phyloP scores from a whole-genome alignment of 2,888 invertebrate genomes.

The Allophyes oxyacanthae region DNA sequence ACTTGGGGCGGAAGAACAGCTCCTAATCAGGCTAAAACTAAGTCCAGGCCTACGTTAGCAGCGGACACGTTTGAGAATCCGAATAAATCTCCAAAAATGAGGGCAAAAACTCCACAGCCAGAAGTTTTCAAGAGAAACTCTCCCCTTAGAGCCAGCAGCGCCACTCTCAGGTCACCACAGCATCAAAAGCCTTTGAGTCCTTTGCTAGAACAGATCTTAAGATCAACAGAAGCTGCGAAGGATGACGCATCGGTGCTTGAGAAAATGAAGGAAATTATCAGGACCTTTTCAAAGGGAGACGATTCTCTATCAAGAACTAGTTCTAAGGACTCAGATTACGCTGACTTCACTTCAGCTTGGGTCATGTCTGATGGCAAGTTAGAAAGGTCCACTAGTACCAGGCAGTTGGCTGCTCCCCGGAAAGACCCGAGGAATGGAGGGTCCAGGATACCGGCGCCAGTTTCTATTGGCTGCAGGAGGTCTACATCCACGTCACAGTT shows the following conservation, averaged over 20 bases:
- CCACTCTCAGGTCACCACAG: constrained; percentile 88
- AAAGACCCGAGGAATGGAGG: constrained; percentile 82
- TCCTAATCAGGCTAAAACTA: constrained; percentile 77
- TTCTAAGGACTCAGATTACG: constrained; percentile 89
- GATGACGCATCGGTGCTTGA: constrained; percentile 93
- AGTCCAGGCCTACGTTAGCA: constrained; percentile 79
- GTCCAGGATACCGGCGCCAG: constrained; percentile 85
- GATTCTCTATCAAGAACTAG: constrained; percentile 85
- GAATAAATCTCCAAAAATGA: constrained; percentile 90
- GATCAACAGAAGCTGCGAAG: constrained; percentile 92
- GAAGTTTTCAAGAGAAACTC: constrained; percentile 88
- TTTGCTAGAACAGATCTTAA: constrained; percentile 92
- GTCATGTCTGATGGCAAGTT: constrained; percentile 92
- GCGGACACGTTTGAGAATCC: constrained; percentile 86
- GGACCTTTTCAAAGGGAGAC: constrained; percentile 84
- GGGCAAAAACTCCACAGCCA: constrained; percentile 73
- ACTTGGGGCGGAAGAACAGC: constrained; percentile 93
- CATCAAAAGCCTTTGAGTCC: constrained; percentile 90
- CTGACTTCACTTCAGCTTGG: constrained; percentile 93
- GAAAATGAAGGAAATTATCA: constrained; percentile 92
- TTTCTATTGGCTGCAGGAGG: constrained; percentile 81
- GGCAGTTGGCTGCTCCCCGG: constrained; percentile 84
- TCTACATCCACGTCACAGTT: constrained; percentile 85
- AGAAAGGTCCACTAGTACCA: constrained; percentile 89
- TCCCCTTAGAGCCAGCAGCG: constrained; percentile 83